Percentiles rank a stretch among this genome's conserved stretches.
Evolutionary conservation across 1,140 invertebrate species (phyloP).

Genomic region (Drosophila insularis): DNA sequence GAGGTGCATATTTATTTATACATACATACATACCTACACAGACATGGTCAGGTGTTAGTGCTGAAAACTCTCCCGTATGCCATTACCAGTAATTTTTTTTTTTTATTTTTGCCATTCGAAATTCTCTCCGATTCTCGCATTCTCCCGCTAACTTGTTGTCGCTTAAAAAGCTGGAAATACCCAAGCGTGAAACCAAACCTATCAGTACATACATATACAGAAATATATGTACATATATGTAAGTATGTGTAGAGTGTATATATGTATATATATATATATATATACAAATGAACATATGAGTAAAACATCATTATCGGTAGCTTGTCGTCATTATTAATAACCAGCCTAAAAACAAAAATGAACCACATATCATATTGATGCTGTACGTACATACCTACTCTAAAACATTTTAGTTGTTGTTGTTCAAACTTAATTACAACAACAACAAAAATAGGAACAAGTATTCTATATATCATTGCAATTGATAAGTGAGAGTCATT

Average conservation of each 20-base stretch:
- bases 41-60: background rate
- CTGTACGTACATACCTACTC: slow-evolving; percentile 15
- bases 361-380: slow-evolving; percentile 32
- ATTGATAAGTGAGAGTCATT: background rate
- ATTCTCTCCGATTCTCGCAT: background rate
- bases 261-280: too few relatives aligned
- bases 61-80: slow-evolving; percentile 1
- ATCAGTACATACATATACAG: slow-evolving; percentile 46
- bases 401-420: slow-evolving; percentile 24
- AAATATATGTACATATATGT: slow-evolving; percentile 2
- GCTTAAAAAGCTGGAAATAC: slow-evolving; percentile 74
- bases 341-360: slow-evolving; percentile 1
- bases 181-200: slow-evolving; percentile 51
- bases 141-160: slow-evolving; percentile 35
- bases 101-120: background rate
- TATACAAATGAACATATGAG: slow-evolving; percentile 25
- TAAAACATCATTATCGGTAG: slow-evolving; percentile 63
- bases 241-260: background rate
- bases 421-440: slow-evolving; percentile 25
- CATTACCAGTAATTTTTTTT: background rate
- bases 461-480: background rate
- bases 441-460: background rate
- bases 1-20: background rate
- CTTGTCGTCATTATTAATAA: slow-evolving; percentile 29
- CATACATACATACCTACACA: too few relatives aligned